Base-by-base conservation (phyloP, 2,797 vertebrate genomes). In the Ptychobarbus kaznakovi region DNA sequence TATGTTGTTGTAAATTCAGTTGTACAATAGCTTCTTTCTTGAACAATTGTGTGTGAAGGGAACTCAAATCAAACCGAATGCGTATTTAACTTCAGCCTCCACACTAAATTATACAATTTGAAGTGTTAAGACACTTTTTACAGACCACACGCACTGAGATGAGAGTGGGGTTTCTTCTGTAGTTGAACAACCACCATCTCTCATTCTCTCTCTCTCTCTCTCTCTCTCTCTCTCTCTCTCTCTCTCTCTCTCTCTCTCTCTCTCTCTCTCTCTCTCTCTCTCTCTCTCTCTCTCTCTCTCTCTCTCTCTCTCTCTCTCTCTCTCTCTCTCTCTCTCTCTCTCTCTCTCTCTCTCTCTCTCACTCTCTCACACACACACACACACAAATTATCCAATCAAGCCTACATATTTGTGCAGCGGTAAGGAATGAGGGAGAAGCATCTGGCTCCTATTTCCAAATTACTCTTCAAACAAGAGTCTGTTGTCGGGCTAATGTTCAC, bases 381-480 rank as follows among this genome's bases (percentile, higher is more conserved):
- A 81, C 87, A 73, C 84, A 93, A 92, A 94, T 95, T 90, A 93
- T 93, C 92, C 93, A 91, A 94, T 94, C 92, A 94, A 90, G 89
- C 68, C 88, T 82, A 84, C 89, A 88, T 94, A 92, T 93, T 92
- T 92, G 90, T 66, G 82, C 89, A 92, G 92, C 93, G 92, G 91
- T 92, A 91, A 93, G 93, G 89, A 94, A 93, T 92, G 87, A 74
- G 83, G 70, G 70, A 84, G 22, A 38, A 70, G 89, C 93, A 95
- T 95, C 92, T 95, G 94, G 93, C 92, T 93, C 91, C 93, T 90
- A 95, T 96, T 94, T 92, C 87, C 90, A 88, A 92, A 93, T 91
- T 90, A 86, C 87, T 91, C 90, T 82, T 86, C 92, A 93, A 95
- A 94, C 93, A 94, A 93, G 90, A 92, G 92, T 32, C 91, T 88